Conservation (phyloP, 2,113 vertebrate species). For the Chloropsis hardwickii region DNA sequence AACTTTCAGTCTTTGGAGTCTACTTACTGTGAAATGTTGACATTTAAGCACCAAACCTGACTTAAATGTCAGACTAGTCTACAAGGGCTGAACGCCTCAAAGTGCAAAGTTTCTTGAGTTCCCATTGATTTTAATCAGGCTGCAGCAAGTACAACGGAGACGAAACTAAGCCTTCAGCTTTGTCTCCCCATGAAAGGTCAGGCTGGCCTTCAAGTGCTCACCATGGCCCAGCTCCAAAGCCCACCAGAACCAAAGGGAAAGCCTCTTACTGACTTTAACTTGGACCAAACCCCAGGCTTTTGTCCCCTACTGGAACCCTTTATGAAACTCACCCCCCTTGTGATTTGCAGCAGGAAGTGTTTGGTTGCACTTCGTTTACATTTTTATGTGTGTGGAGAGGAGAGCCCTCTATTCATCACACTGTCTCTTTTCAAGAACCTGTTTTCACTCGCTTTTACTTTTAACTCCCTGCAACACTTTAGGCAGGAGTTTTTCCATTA, state of each 20-base stretch:
- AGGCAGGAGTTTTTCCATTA: not conserved
- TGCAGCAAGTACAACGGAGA: slow-evolving; percentile 6
- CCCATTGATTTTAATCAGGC: slow-evolving; percentile 29
- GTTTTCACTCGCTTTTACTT: not conserved
- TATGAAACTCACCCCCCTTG: not conserved
- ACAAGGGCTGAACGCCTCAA: not conserved
- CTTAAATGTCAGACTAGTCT: slow-evolving; percentile 45
- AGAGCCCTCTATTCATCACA: not conserved
- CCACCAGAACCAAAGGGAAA: not conserved
- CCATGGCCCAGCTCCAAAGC: not conserved
- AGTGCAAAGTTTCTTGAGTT: slow-evolving; percentile 28
- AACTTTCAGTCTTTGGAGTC: slow-evolving; percentile 1
- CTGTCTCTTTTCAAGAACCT: not conserved
- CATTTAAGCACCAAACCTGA: slow-evolving; percentile 16
- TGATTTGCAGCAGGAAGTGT: not conserved
- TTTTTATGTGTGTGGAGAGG: not conserved
- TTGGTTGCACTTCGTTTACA: slow-evolving; percentile 10
- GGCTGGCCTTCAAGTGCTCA: slow-evolving; percentile 2
- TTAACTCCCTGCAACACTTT: not conserved
- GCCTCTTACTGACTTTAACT: not conserved
- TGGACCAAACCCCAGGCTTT: slow-evolving; percentile 12
- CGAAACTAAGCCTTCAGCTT: not conserved
- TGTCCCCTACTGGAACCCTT: not conserved
- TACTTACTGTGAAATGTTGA: slow-evolving; percentile 19
- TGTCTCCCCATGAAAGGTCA: slow-evolving; percentile 28